Evolutionary conservation across 2,797 vertebrate species (phyloP), one percentile per base, ranked within the genome.

Genomic region (Dendrocincla fuliginosa): DNA sequence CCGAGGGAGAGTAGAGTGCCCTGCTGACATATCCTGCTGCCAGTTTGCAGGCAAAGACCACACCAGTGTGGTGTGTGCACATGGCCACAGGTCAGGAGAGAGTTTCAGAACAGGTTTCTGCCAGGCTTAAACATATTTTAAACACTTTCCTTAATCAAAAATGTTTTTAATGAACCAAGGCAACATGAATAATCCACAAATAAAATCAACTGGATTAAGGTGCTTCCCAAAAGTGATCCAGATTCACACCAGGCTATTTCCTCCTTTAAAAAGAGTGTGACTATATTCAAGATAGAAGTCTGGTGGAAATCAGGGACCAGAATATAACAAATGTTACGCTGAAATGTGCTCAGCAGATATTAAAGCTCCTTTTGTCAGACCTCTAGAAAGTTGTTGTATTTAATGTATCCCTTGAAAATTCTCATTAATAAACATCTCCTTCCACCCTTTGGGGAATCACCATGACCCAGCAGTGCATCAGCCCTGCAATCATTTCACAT

Each of bases 401-500:
- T 56, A 44, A 64, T 14, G 25, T 32, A 56, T 37, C 5, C 3
- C 11, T 64, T 49, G 78, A 65, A 77, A 77, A 56, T 59, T 60
- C 23, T 63, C 14, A 17, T 59, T 77, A 83, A 19, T 50, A 13
- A 83, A 32, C 10, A 20, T 83, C 73, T 79, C 12, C 19, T 68
- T 56, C 46, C 14, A 35, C 46, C 39, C n/a, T 67, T 68, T 63
- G 35, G 32, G 17, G 50, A 71, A 7, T 10, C 3, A 14, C 17
- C 6, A 11, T 0, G 1, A 53, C 14, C 23, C 16, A 28, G 24
- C 19, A 57, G 6, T 0, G 0, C 5, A 3, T 22, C 16, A 89
- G 14, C 25, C 20, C 18, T 57, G 14, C 13, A 20, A 41, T 16
- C 74, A 23, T 81, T 93, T 90, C 63, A n/a, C 9, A 44, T 61